These are phyloP conservation scores for Ramphastos sulfuratus DNA, from an alignment of 2,113 vertebrate genomes.

Conservation along the genomic window DNA sequence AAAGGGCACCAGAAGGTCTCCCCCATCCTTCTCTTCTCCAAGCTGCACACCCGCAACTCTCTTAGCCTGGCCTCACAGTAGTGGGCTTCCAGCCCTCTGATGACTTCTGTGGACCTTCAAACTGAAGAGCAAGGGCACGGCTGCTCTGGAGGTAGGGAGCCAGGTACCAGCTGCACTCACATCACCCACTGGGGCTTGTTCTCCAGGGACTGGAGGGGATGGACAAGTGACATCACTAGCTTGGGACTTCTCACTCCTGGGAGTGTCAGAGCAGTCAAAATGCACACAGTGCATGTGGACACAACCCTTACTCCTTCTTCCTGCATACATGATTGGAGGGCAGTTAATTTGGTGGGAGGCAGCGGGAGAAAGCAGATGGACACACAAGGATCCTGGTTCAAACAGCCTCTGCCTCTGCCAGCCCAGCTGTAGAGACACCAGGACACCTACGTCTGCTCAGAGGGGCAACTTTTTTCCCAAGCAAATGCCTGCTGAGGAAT, in stretches of 20 bases:
- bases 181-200: not conserved
- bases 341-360: not conserved
- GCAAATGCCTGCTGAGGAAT: not conserved
- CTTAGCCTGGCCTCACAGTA: not conserved
- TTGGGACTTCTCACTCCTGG: not conserved
- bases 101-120: not conserved
- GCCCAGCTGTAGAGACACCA: not conserved
- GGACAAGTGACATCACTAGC: accelerated
- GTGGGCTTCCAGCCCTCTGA: not conserved
- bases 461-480: not conserved
- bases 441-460: not conserved
- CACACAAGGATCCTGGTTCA: accelerated
- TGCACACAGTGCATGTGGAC: no score
- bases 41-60: no score
- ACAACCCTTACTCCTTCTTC: not conserved
- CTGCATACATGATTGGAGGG: not conserved
- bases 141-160: not conserved
- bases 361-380: not conserved
- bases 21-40: no score
- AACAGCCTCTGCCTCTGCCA: not conserved
- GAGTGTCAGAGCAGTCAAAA: not conserved
- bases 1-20: no score
- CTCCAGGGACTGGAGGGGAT: not conserved
- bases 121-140: not conserved
- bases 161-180: not conserved